These are phyloP conservation scores for Lamprotornis superbus DNA, from an alignment of 2,113 vertebrate genomes.

Conservation along the genomic window DNA sequence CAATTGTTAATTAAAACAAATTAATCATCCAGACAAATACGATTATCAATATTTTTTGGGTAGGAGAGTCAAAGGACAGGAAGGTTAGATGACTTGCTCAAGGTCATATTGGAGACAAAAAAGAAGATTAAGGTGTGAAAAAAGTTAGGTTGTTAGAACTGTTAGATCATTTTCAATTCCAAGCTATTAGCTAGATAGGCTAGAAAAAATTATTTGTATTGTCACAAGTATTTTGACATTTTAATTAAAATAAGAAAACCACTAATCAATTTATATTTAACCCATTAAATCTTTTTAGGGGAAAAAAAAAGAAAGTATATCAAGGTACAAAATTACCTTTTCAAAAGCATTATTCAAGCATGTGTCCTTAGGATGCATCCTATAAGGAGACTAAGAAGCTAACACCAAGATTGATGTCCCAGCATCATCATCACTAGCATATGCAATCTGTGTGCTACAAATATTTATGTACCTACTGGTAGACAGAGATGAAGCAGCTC, in stretches of 20 bases:
- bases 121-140: not conserved
- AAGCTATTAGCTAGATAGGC: not conserved
- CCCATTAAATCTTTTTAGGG: accelerated
- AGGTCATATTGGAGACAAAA: not conserved
- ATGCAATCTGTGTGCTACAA: not conserved
- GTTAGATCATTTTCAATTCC: not conserved
- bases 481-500: not conserved
- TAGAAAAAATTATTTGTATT: not conserved
- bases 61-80: not conserved
- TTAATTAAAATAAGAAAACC: not conserved
- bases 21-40: not conserved
- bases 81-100: not conserved
- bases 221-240: not conserved
- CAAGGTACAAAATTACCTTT: not conserved
- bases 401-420: not conserved
- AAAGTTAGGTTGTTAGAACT: not conserved
- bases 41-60: not conserved
- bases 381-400: not conserved
- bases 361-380: not conserved
- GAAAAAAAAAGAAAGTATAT: not conserved
- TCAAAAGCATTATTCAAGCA: not conserved
- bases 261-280: not conserved
- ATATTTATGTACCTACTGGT: not conserved
- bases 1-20: not conserved
- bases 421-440: not conserved